phyloP scores from a whole-genome alignment of 2,113 vertebrate genomes.

The Pleuronectes platessa region DNA sequence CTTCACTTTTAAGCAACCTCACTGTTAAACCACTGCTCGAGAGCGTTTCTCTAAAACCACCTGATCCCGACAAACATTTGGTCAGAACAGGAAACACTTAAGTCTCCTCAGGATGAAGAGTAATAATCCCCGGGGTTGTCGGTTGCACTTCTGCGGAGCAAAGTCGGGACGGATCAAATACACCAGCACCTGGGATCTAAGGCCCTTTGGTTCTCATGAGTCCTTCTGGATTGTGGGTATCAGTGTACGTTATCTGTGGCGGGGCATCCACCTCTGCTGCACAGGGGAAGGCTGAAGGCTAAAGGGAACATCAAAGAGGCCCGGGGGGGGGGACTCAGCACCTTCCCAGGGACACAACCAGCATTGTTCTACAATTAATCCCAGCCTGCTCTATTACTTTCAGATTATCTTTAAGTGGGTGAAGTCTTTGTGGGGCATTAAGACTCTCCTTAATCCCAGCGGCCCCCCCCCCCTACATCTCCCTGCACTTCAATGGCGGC shows the following conservation, averaged over 20 bases:
- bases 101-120: slow-evolving; percentile 52
- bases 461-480: slow-evolving; percentile 49
- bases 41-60: slow-evolving; percentile 4
- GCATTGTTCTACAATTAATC: slow-evolving; percentile 88
- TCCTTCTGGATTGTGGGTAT: neutral
- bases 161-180: slow-evolving; percentile 10
- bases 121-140: slow-evolving; percentile 56
- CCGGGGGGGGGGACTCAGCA: slow-evolving; percentile 71
- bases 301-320: slow-evolving; percentile 82
- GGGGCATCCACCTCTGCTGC: slow-evolving; percentile 38
- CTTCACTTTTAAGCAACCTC: slow-evolving; percentile 24
- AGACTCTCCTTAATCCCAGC: slow-evolving; percentile 77
- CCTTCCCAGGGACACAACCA: slow-evolving; percentile 81
- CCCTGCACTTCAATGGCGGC: slow-evolving; percentile 82
- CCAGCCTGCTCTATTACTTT: slow-evolving; percentile 87
- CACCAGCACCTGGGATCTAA: neutral
- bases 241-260: slow-evolving; percentile 20
- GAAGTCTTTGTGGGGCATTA: slow-evolving; percentile 84
- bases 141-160: neutral
- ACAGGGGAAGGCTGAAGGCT: slow-evolving; percentile 54
- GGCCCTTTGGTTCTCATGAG: neutral
- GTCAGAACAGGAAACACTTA: slow-evolving; percentile 64
- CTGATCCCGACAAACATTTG: slow-evolving; percentile 60
- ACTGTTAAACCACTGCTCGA: slow-evolving; percentile 16
- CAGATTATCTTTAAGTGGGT: slow-evolving; percentile 88